Evolutionary conservation across 2,888 invertebrate genomes (phyloP), one percentile per base, ranked within the genome.

Genomic region (Dryobota labecula): DNA sequence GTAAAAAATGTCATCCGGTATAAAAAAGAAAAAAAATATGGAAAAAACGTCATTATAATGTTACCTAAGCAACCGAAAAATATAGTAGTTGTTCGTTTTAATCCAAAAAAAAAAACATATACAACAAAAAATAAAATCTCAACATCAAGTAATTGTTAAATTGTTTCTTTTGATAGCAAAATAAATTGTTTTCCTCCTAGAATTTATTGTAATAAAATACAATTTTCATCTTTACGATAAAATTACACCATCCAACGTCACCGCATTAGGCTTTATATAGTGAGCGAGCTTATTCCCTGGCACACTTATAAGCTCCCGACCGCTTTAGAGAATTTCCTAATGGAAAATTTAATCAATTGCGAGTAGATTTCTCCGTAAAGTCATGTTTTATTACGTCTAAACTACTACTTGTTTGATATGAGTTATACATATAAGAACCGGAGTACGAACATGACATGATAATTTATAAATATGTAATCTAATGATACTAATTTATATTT

Each of bases 51-150:
- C 15, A 13, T 38, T 36, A 36, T 36, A 33, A 33, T 33, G 27
- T 71, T 36, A 38, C n/a, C n/a, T n/a, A 20, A n/a, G 45, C 30
- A 75, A 53, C 45, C 45, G 30, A 45, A 53, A 75, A 75, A 75
- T 65, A 15, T 30, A 4, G 9, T 45, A n/a, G 6, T 54, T 45
- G 45, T 75, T 20, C 3, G n/a, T 27, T 53, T 73, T 5, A 74
- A 74, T 33, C 15, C 20, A 45, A 38, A 53, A 45, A 38, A 18
- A 49, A 38, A 33, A 71, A 71, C 7, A 15, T n/a, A 5, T 8
- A 60, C 7, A 2, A 0, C 9, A 36, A 2, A 0, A 15, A 36
- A 53, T 43, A 45, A 24, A 33, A 43, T n/a, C 7, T 20, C 24
- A 33, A 20, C 24, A 30, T 33, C 1, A 68, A 68, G 36, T n/a